Conservation (phyloP, 64 coral and sea anemone species). For the Pocillopora damicornis region DNA sequence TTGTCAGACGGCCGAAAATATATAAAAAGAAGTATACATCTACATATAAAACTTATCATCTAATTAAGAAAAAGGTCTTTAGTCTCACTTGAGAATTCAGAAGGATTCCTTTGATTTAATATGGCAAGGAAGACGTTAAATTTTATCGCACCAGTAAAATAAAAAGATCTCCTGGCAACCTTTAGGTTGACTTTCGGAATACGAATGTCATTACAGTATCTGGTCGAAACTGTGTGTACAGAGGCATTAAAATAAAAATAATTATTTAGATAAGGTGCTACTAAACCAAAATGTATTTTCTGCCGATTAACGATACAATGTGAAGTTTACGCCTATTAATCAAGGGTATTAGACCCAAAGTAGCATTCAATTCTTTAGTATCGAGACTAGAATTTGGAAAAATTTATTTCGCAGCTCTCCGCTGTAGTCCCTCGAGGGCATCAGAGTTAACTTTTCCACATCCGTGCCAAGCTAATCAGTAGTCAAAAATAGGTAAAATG, state of each 20-base stretch:
- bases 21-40: no score
- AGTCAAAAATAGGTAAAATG: no score
- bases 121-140: background rate
- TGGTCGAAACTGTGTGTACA: background rate
- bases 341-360: background rate
- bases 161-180: background rate
- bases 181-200: background rate
- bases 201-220: background rate
- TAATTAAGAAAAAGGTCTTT: no score
- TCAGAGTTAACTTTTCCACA: no score
- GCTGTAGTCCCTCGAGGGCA: no score
- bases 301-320: background rate
- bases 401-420: no score
- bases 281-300: slow-evolving; percentile 18
- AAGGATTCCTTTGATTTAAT: no score
- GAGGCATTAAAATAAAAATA: background rate
- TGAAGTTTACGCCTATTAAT: slow-evolving; percentile 5
- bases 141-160: background rate
- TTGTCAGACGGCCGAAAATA: no score
- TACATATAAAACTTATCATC: no score
- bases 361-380: background rate
- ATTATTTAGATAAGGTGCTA: background rate
- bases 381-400: slow-evolving; percentile 1
- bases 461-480: no score
- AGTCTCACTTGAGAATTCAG: no score